Conservation (phyloP, 2,113 vertebrate genomes). For the Phyllostomus discolor region DNA sequence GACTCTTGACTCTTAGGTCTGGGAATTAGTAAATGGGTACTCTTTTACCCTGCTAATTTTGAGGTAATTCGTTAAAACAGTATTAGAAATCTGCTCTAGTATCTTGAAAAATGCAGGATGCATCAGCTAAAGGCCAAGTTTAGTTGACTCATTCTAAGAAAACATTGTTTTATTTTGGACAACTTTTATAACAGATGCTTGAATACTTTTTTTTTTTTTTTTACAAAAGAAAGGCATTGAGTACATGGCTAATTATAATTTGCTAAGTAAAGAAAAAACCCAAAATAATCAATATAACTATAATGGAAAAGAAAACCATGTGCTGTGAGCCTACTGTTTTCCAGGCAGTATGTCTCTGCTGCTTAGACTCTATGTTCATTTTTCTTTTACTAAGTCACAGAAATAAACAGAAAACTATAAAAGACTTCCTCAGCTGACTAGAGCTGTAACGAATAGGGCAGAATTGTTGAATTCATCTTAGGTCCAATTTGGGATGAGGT, state of each 20-base stretch:
- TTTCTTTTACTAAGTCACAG: not conserved
- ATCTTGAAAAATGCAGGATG: not conserved
- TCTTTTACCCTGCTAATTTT: not conserved
- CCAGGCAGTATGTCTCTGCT: not conserved
- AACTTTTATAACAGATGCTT: not conserved
- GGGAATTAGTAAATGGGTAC: not conserved
- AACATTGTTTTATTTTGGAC: not conserved
- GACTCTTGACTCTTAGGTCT: not conserved
- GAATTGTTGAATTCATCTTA: slow-evolving; percentile 25
- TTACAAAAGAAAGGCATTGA: not conserved
- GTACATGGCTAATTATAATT: not conserved
- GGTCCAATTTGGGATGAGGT: not conserved
- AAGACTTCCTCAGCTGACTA: not conserved
- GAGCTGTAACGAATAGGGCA: not conserved
- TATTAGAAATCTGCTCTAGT: not conserved
- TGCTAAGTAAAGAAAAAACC: not conserved
- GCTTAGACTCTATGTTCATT: not conserved
- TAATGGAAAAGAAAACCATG: not conserved
- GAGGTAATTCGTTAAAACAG: not conserved
- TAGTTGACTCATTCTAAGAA: not conserved
- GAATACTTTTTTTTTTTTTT: not conserved
- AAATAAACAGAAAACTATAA: not conserved
- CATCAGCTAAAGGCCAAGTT: not conserved
- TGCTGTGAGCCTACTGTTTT: not conserved
- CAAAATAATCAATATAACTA: not conserved